Evolutionary conservation across 2,888 invertebrate species (phyloP), one percentile per base, ranked within the genome.

Genomic region (Dromius quadrimaculatus): DNA sequence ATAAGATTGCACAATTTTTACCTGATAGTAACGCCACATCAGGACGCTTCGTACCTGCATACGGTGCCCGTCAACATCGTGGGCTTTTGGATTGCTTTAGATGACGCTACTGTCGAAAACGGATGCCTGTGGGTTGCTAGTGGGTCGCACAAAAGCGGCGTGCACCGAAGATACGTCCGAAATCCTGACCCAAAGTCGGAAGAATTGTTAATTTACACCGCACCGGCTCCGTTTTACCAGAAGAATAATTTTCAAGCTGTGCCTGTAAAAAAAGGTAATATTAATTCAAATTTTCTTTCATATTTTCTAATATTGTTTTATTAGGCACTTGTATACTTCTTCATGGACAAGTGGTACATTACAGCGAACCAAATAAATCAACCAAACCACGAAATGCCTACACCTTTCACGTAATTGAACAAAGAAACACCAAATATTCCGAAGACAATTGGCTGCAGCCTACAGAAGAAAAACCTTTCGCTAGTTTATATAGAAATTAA

Each of bases 41-140:
- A 95, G 83, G 99, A 99, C 80, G 90, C 92, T 0, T 90, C 94
- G 1, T 99, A 92, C 81, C 84, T 99, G 41, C 87, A 92, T 79
- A 94, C 95, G 0, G 92, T 93, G 13, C 97, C 97, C 0, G 86
- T 88, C 41, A 89, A 90, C 6, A 85, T 94, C 0, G 81, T 94
- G 1, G 98, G 98, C 0, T 92, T 97, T 78, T 99, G 99, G 99
- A 91, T 99, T 73, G 96, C 99, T 0, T 82, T 99, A 2, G 97
- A 98, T 78, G 96, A 98, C 78, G 94, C 97, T 0, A 95, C 93
- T 0, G 73, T 89, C 11, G 92, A 97, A 79, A 99, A 99, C 80
- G 98, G 99, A 2, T 99, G 98, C 78, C 85, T 99, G 2, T 95
- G 94, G 89, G 92, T 97, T 78, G 89, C 93, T 1, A 92, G 92